phyloP scores from a whole-genome alignment of 2,888 invertebrate species.

The Ophion ventricosus region DNA sequence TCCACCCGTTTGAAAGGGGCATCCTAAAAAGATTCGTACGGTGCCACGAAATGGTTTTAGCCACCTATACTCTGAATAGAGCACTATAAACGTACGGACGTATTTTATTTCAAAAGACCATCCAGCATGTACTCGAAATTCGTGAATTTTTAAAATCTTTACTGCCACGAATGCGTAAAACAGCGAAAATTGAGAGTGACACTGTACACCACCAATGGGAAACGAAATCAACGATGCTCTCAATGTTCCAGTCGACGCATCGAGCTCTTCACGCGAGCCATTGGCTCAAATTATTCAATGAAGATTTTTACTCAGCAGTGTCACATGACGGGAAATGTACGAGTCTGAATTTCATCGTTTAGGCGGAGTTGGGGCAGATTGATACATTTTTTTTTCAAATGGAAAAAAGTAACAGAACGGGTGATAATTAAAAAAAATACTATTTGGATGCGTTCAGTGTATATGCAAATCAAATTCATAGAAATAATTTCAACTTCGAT shows the following conservation, averaged over 20 bases:
- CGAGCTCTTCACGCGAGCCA: slow-evolving; percentile 6
- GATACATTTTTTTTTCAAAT: no score
- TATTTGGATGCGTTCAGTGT: no score
- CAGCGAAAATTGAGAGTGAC: slow-evolving; percentile 33
- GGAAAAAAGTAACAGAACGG: no score
- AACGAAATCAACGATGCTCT: slow-evolving; percentile 8
- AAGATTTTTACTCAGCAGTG: background rate
- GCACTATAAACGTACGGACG: background rate
- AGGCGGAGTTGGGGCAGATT: no score
- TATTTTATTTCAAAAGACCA: background rate
- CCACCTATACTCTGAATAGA: background rate
- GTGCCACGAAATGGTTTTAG: no score
- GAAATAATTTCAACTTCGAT: no score
- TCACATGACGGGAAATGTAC: background rate
- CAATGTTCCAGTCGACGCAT: background rate
- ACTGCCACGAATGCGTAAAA: background rate
- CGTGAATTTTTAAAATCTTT: slow-evolving; percentile 8
- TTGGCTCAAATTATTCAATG: slow-evolving; percentile 22
- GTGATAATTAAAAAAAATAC: no score
- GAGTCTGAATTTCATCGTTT: slow-evolving; percentile 18
- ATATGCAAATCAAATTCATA: no score
- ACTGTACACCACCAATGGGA: background rate
- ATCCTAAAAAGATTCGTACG: no score
- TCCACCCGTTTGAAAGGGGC: background rate
- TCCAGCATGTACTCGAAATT: background rate